Base-by-base conservation (phyloP, 1,140 invertebrate genomes). In the Carcinoscorpius rotundicauda region DNA sequence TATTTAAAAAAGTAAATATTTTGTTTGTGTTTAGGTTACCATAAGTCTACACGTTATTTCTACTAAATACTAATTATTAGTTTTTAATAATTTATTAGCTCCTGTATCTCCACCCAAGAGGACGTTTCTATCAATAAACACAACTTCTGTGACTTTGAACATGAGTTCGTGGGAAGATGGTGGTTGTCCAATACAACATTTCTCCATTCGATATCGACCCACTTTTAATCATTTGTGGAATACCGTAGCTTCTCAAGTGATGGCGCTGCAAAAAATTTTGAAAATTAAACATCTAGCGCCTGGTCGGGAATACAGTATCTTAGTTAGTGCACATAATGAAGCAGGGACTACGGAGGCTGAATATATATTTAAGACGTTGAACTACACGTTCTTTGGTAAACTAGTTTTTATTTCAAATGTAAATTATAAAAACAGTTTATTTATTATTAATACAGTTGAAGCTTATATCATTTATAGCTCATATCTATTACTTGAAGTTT, bases 81-180 rank as follows among this genome's bases (percentile, higher is more conserved):
- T n/a, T n/a, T n/a, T n/a, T n/a, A n/a, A n/a, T 29, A 29, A 29
- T 51, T 51, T 51, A 53, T 51, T 51, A 71, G 71, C 70, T 58
- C 92, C 92, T 6, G 86, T 89, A n/a, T 85, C 92, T 52, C 91
- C 92, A 0, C 87, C 89, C 74, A 90, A 89, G 50, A 82, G 85
- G n/a, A 84, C 87, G 73, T 82, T 89, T 11, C 76, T 89, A 53
- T 77, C 77, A 4, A 84, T 85, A 1, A 81, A 81, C 69, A 86
- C 85, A 4, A 89, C 87, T 0, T 86, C 84, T 9, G 81, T 89
- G 4, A 77, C 84, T 4, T 78, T 91, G 3, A 80, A 86, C 52
- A 77, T 91, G 8, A 83, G 84, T 66, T 81, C 85, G 3, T 91
- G 89, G 88, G 84, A 85, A 3, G 85, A 87, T 69, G 87, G 87